Evolutionary conservation across 2,888 invertebrate species (phyloP), one percentile per base, ranked within the genome.

Genomic region (Tinea trinotella): DNA sequence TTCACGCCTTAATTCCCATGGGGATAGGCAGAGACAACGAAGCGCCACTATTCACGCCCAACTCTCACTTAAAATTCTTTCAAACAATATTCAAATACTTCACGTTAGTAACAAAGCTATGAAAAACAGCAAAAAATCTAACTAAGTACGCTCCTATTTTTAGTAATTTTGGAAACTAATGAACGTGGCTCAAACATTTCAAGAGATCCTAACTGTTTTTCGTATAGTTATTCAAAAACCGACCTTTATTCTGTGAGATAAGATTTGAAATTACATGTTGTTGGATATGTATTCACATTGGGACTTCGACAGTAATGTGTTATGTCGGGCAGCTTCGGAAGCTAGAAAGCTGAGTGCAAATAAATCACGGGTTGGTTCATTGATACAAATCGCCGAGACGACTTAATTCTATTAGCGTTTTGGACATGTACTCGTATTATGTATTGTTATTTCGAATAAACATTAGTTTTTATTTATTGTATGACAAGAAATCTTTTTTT

Each of bases 321-420:
- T 46, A 46, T 46, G 46, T 17, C 19, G 17, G 46, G 46, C 46
- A 46, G 18, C 10, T 46, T 46, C 46, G 15, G 40, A 40, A 40
- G 40, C 46, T 17, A 18, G 24, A 24, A 12, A 50, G 50, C 22
- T 50, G 50, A 50, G 50, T 50, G 50, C 50, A 50, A 24, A 50
- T 50, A 50, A 24, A 50, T 50, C 50, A 50, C 50, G 13, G 15
- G 24, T 18, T 12, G 12, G 24, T 20, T 50, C 24, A 50, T 50
- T 50, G 50, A 50, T 50, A 50, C 50, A 50, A 50, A 50, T 50
- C 50, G 50, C 22, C 24, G 22, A 50, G 13, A 22, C 50, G 50
- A 24, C 50, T 22, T 48, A 50, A 50, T 50, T 22, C 50, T 50
- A 50, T 50, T 50, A 50, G 15, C 24, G 50, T 40, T 40, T 40